These are phyloP conservation scores for Microplitis deprimator DNA, from an alignment of 2,888 invertebrate genomes.

Conservation along the genomic window DNA sequence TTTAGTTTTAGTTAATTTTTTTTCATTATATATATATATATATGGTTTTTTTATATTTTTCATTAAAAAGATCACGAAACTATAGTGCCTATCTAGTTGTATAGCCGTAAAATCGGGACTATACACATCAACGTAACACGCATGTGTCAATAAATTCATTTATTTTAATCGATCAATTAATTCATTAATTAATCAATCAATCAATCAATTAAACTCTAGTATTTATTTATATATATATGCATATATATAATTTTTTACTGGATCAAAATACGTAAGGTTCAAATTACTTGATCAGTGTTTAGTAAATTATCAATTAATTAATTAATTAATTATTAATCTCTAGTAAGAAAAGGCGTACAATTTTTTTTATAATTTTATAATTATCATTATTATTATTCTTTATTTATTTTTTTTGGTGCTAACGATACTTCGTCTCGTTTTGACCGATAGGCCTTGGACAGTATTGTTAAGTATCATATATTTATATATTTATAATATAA, in stretches of 20 bases:
- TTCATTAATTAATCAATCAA: slow-evolving; percentile 32
- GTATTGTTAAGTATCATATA: slow-evolving; percentile 32
- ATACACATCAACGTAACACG: slow-evolving; percentile 47
- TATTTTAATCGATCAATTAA: slow-evolving; percentile 26
- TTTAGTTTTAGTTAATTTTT: slow-evolving; percentile 42
- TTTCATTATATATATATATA: slow-evolving; percentile 36
- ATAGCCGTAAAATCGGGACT: slow-evolving; percentile 42
- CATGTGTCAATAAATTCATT: slow-evolving; percentile 43
- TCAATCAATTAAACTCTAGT: background rate
- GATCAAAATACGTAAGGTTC: background rate
- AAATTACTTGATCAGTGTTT: background rate
- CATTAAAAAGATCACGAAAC: slow-evolving; percentile 43
- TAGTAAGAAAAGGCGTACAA: slow-evolving; percentile 36
- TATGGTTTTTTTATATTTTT: slow-evolving; percentile 19
- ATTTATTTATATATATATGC: slow-evolving; percentile 8
- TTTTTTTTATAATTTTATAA: slow-evolving; percentile 7
- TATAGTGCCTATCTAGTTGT: slow-evolving; percentile 59
- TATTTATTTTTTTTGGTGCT: slow-evolving; percentile 21
- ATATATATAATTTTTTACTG: slow-evolving; percentile 17
- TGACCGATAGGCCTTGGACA: slow-evolving; percentile 54
- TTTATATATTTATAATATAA: slow-evolving; percentile 7
- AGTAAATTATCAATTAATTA: background rate
- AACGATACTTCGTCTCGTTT: slow-evolving; percentile 38
- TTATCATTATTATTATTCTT: slow-evolving; percentile 14
- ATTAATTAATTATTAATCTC: slow-evolving; percentile 27